Evolutionary conservation across 1,140 invertebrate species (phyloP).

Genomic region (Portunus trituberculatus): DNA sequence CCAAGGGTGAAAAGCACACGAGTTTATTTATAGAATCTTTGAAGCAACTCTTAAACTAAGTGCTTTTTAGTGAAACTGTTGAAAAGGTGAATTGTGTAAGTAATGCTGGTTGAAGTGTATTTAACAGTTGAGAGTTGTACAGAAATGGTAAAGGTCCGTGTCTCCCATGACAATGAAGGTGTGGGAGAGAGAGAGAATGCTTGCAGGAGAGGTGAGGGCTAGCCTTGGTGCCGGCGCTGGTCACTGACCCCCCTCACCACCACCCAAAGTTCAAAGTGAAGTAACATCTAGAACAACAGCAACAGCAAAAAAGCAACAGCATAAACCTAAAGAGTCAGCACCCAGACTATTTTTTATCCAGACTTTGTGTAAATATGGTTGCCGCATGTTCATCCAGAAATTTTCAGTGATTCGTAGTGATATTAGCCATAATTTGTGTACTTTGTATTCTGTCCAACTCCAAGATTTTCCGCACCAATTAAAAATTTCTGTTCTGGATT

Average conservation of each 20-base stretch:
- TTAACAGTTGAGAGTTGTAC: not conserved
- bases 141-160: not conserved
- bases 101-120: not conserved
- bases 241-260: constrained; percentile 53
- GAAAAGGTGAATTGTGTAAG: constrained; percentile 38
- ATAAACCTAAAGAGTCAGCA: constrained; percentile 46
- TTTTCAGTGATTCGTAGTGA: constrained; percentile 75
- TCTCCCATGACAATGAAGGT: not conserved
- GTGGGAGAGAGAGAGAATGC: not conserved
- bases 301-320: constrained; percentile 42
- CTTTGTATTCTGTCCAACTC: constrained; percentile 73
- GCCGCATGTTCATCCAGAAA: constrained; percentile 70
- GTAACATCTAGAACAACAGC: constrained; percentile 47
- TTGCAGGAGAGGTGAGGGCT: constrained; percentile 5
- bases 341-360: constrained; percentile 73
- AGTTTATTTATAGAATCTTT: not conserved
- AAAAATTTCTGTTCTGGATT: constrained; percentile 28
- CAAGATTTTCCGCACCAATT: constrained; percentile 66
- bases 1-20: constrained; percentile 1
- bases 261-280: constrained; percentile 73
- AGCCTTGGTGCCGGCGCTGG: constrained; percentile 25
- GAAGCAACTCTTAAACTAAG: constrained; percentile 5
- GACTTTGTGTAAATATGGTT: constrained; percentile 71
- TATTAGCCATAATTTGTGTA: constrained; percentile 75
- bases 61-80: not conserved